Evolutionary conservation across 35 echinoderm and acorn worm genomes (phyloP), one percentile per base, ranked within the genome.

Genomic region (Ophioderma brevispina): DNA sequence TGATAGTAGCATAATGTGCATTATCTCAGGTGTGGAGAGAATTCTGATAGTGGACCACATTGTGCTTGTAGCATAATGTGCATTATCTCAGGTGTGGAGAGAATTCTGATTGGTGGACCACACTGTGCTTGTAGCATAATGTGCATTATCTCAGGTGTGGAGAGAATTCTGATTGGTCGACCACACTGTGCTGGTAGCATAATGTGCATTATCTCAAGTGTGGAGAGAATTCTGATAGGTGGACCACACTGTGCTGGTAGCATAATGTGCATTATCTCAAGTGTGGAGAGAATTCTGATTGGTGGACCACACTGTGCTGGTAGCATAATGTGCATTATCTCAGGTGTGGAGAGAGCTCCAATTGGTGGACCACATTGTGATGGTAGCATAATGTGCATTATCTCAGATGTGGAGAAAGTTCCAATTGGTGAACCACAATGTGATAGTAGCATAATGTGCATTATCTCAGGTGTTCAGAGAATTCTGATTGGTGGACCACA

Each of bases 351-450:
- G 23, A 90, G 36, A 23, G 92, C 28, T 5, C 94, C 40, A 77
- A 96, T 92, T 13, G 94, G 94, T 0, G 92, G 82, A 50, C 94
- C 94, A 82, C 87, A 92, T n/a, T n/a, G n/a, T n/a, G n/a, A n/a
- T n/a, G n/a, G n/a, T n/a, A n/a, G n/a, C n/a, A n/a, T n/a, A n/a
- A n/a, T n/a, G n/a, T n/a, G n/a, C n/a, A n/a, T n/a, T n/a, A n/a
- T n/a, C n/a, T n/a, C n/a, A n/a, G n/a, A n/a, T n/a, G n/a, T n/a
- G n/a, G n/a, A n/a, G n/a, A n/a, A n/a, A n/a, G n/a, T n/a, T n/a
- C n/a, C n/a, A n/a, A n/a, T n/a, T n/a, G n/a, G n/a, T n/a, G n/a
- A n/a, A n/a, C n/a, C n/a, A n/a, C n/a, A n/a, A n/a, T n/a, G n/a
- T n/a, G n/a, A n/a, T n/a, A n/a, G n/a, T n/a, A n/a, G n/a, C n/a